Conservation (phyloP, 2,797 vertebrate species). For the Gobionotothen gibberifrons region DNA sequence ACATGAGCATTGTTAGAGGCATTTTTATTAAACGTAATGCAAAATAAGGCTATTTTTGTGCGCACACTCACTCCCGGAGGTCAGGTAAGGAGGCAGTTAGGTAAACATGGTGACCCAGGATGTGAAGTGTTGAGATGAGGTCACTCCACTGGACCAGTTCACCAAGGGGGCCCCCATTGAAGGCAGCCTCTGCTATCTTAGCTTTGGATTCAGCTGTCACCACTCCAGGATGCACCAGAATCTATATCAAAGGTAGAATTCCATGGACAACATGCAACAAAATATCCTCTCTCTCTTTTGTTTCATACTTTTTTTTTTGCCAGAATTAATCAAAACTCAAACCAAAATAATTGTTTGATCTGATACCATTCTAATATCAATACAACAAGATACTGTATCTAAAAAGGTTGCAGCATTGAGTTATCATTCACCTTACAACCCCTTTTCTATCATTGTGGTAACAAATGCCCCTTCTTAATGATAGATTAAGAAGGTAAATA, state of each 20-base stretch:
- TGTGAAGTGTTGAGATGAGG: constrained; percentile 90
- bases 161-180: constrained; percentile 88
- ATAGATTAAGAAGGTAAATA: no score
- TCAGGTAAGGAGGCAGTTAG: constrained; percentile 88
- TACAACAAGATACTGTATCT: no score
- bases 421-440: no score
- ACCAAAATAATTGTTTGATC: neutral
- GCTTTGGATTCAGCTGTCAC: constrained; percentile 87
- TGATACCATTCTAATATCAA: neutral
- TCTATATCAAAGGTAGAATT: constrained; percentile 54
- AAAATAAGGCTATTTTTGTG: neutral
- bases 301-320: neutral
- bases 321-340: neutral
- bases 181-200: constrained; percentile 86
- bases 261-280: neutral
- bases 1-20: no score
- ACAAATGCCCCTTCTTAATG: no score
- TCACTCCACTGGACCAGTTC: constrained; percentile 93
- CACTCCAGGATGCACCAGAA: constrained; percentile 87
- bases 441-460: no score
- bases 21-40: neutral
- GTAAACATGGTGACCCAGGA: constrained; percentile 90
- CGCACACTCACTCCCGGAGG: constrained; percentile 40
- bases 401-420: no score
- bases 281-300: neutral